These are phyloP conservation scores for Upupa epops DNA, from an alignment of 2,113 vertebrate genomes.

Conservation along the genomic window DNA sequence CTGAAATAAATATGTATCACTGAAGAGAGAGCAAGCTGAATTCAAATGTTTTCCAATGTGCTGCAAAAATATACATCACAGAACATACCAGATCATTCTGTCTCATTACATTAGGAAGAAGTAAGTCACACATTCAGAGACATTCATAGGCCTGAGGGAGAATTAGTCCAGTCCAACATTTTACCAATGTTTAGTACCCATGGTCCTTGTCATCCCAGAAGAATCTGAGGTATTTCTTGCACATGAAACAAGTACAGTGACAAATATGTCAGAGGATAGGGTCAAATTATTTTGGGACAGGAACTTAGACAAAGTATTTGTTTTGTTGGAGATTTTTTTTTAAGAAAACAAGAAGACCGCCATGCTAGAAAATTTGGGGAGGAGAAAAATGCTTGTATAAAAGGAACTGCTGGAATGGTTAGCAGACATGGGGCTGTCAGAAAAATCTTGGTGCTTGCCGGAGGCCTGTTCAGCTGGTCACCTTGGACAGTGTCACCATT, in stretches of 20 bases:
- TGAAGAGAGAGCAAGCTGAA: neutral
- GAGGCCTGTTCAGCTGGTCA: neutral
- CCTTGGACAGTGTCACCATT: neutral
- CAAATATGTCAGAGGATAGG: neutral
- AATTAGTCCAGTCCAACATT: neutral
- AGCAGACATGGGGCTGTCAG: neutral
- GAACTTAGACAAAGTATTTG: neutral
- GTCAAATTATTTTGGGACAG: neutral
- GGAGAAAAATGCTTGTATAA: neutral
- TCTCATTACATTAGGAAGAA: neutral
- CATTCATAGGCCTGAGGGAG: neutral
- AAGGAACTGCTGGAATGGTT: neutral
- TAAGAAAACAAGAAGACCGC: neutral
- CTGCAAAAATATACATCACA: neutral
- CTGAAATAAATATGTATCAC: neutral
- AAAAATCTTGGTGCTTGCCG: neutral
- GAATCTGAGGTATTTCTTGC: neutral
- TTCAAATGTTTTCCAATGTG: neutral
- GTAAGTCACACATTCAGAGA: neutral
- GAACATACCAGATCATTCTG: neutral
- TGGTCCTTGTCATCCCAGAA: neutral
- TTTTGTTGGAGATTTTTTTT: neutral
- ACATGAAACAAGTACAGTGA: neutral
- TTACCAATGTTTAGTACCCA: neutral
- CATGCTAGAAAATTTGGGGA: neutral